Base-by-base conservation (phyloP, 2,113 vertebrate species). In the Antigone vipio region DNA sequence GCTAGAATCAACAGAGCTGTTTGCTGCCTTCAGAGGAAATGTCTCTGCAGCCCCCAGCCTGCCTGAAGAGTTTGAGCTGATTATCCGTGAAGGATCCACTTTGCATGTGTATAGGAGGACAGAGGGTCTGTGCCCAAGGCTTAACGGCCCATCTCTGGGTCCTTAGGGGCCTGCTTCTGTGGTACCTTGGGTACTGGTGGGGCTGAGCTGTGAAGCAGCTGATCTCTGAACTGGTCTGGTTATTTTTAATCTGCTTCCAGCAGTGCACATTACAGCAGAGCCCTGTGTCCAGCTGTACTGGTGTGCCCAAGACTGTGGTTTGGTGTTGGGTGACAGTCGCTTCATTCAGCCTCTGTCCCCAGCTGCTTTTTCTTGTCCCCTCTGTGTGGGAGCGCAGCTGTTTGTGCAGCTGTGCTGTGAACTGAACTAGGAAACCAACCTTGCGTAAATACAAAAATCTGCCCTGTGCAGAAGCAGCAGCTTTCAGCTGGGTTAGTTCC, bases 401-500 rank as follows among this genome's bases (percentile, higher is more conserved):
- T 90, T 85, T 26, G 72, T 63, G 63, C 96, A 93, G 93, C 92
- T 95, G 95, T 85, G 77, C 93, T 82, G 45, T 89, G 87, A 89
- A 56, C 49, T 24, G 6, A 89, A 32, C n/a, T 68, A 77, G 49
- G 79, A 96, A 96, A 81, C 64, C 76, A 88, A 4, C 45, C 71
- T 85, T 68, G 52, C 7, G 1, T 64, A n/a, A 91, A 81, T 2
- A 91, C 34, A 30, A 52, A 60, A 68, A 42, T n/a, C 34, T 85
- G 45, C 24, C 40, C 50, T 0, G 0, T 2, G 4, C n/a, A 27
- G 12, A 47, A 19, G 58, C 59, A 73, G 44, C 56, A 75, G 60
- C 84, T 75, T 67, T 75, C 49, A 49, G 77, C 62, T 38, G 77
- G 47, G 50, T 44, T 40, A 7, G 18, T 27, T 44, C 64, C 69